phyloP scores from a whole-genome alignment of 1,140 invertebrate species.

The Thalassaphorura encarpata region DNA sequence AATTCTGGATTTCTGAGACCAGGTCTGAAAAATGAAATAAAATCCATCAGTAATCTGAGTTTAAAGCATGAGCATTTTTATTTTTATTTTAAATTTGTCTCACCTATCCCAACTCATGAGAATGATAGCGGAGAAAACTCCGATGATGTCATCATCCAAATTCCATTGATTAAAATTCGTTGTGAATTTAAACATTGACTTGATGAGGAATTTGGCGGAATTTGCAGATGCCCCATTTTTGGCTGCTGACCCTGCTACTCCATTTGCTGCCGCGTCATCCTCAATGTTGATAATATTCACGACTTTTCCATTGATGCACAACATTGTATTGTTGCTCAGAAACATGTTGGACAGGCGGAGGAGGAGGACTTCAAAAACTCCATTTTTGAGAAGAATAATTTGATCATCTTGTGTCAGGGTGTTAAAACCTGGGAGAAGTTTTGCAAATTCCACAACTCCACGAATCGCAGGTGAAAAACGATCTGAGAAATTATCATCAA shows the following conservation, averaged over 20 bases:
- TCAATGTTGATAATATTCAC: no score
- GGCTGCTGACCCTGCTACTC: no score
- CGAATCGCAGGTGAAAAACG: slow-evolving; percentile 90
- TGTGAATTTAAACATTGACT: slow-evolving; percentile 97
- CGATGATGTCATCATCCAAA: slow-evolving; percentile 83
- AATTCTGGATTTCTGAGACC: slow-evolving; percentile 83
- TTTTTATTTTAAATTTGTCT: no score
- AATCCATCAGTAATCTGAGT: background rate
- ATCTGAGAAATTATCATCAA: slow-evolving; percentile 83
- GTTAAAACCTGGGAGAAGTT: slow-evolving; percentile 91
- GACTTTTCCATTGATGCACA: slow-evolving; percentile 85
- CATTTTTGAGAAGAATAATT: slow-evolving; percentile 90
- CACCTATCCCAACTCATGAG: slow-evolving; percentile 73
- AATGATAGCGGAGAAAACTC: slow-evolving; percentile 87
- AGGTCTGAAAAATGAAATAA: slow-evolving; percentile 49
- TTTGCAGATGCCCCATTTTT: no score
- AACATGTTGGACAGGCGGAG: slow-evolving; percentile 90
- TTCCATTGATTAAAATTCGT: slow-evolving; percentile 82
- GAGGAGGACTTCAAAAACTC: slow-evolving; percentile 86
- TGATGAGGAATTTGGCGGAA: no score
- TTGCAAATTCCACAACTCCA: slow-evolving; percentile 95
- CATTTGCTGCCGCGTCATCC: no score
- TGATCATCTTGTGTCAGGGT: slow-evolving; percentile 73
- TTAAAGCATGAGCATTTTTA: no score
- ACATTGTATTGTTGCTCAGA: slow-evolving; percentile 73